A percentile compares a stretch with the other conserved stretches of the same genome.
phyloP scores from a whole-genome alignment of 2,797 vertebrate species.

The Sarcoramphus papa region DNA sequence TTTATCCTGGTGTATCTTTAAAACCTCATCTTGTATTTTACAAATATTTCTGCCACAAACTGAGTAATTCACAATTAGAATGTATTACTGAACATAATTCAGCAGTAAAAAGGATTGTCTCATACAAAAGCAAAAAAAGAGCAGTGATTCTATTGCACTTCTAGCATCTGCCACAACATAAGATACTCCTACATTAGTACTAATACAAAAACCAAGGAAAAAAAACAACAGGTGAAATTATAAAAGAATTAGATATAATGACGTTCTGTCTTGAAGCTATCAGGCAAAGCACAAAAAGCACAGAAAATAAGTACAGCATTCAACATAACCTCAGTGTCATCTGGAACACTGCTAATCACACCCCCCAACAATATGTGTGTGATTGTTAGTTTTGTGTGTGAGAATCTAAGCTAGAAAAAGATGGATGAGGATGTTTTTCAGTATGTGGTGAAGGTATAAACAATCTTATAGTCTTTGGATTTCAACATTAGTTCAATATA shows the following conservation, averaged over 20 bases:
- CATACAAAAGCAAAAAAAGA: background rate
- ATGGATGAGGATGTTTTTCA: background rate
- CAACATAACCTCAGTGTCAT: background rate
- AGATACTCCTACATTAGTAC: background rate
- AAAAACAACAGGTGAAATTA: background rate
- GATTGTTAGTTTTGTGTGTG: background rate
- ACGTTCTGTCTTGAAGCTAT: background rate
- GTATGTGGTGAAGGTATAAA: background rate
- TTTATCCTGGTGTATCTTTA: background rate
- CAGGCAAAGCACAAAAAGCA: background rate
- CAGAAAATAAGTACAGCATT: background rate
- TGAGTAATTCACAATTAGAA: background rate
- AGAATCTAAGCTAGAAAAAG: background rate
- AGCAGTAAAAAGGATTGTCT: background rate
- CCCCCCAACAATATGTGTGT: background rate
- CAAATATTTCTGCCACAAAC: background rate
- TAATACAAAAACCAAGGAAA: background rate
- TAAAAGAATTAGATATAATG: background rate
- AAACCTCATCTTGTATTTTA: background rate
- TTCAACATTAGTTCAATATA: background rate
- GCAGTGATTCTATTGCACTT: background rate
- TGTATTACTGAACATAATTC: background rate
- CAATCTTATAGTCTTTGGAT: background rate
- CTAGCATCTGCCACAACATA: background rate
- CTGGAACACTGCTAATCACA: background rate